These are phyloP conservation scores for Emys orbicularis DNA, from an alignment of 2,797 vertebrate genomes.

Conservation along the genomic window DNA sequence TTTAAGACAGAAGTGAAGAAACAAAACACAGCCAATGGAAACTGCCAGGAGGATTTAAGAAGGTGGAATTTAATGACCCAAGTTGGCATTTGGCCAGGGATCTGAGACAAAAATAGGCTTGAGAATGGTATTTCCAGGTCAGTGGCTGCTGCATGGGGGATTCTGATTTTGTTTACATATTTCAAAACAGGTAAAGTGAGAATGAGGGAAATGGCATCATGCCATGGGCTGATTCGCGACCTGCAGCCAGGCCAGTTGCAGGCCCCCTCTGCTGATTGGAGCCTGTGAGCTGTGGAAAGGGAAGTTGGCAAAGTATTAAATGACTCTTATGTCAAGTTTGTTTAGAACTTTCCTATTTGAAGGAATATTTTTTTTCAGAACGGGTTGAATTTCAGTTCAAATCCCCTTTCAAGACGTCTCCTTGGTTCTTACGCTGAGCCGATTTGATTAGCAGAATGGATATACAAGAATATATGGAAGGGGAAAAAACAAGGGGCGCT, in stretches of 20 bases:
- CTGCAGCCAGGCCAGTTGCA: rapidly evolving
- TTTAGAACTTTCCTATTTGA: slow-evolving; percentile 21
- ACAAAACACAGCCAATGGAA: not conserved
- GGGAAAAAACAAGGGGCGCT: rapidly evolving
- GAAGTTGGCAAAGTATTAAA: not conserved
- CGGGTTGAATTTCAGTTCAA: slow-evolving; percentile 27
- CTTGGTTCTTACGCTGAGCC: not conserved
- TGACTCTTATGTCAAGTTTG: slow-evolving; percentile 9
- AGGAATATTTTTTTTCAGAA: not conserved
- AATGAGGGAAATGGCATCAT: rapidly evolving
- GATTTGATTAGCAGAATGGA: not conserved
- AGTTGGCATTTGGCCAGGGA: not conserved
- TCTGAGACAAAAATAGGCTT: slow-evolving; percentile 22
- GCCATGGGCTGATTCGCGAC: rapidly evolving
- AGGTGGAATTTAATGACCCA: rapidly evolving
- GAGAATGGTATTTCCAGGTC: slow-evolving; percentile 49
- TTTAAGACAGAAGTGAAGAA: not conserved
- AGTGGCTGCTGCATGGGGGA: not conserved
- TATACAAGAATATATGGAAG: rapidly evolving
- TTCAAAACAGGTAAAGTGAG: rapidly evolving
- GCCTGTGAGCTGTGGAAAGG: not conserved
- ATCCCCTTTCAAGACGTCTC: not conserved
- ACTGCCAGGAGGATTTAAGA: not conserved
- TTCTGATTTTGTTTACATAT: not conserved
- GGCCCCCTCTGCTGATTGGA: rapidly evolving